Evolutionary conservation across 2,797 vertebrate genomes (phyloP).

Genomic region (Petrocephalus sullivani): DNA sequence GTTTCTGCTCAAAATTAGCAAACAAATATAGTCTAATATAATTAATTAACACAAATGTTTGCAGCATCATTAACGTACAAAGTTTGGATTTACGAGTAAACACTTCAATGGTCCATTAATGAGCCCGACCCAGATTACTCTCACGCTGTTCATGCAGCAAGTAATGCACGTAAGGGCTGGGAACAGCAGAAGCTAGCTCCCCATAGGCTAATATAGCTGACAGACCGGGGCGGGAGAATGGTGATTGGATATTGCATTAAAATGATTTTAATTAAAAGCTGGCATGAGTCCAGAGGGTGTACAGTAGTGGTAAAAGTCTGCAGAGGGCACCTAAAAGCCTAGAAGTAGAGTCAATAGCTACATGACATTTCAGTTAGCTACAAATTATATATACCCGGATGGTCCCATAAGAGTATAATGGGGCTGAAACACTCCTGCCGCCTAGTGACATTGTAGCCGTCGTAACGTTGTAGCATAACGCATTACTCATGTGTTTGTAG

Average conservation of each 20-base stretch:
- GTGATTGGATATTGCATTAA: background rate
- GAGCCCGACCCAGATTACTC: background rate
- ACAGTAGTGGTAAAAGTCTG: background rate
- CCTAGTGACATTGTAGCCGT: background rate
- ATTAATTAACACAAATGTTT: background rate
- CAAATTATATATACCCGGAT: background rate
- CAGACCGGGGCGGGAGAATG: background rate
- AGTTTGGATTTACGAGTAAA: no score
- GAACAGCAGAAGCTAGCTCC: background rate
- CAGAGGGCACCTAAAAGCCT: background rate
- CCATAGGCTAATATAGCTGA: background rate
- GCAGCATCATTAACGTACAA: background rate
- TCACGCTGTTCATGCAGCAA: background rate
- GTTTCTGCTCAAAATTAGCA: background rate
- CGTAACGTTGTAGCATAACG: background rate
- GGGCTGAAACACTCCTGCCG: background rate
- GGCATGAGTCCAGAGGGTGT: background rate
- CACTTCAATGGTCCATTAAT: background rate
- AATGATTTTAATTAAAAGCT: background rate
- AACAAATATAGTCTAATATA: background rate
- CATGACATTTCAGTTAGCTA: background rate
- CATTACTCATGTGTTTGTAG: background rate
- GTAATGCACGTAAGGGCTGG: background rate
- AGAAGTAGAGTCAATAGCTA: background rate
- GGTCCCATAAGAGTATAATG: no score